phyloP scores from a whole-genome alignment of 2,797 vertebrate genomes.

The Leucoraja ocellata region DNA sequence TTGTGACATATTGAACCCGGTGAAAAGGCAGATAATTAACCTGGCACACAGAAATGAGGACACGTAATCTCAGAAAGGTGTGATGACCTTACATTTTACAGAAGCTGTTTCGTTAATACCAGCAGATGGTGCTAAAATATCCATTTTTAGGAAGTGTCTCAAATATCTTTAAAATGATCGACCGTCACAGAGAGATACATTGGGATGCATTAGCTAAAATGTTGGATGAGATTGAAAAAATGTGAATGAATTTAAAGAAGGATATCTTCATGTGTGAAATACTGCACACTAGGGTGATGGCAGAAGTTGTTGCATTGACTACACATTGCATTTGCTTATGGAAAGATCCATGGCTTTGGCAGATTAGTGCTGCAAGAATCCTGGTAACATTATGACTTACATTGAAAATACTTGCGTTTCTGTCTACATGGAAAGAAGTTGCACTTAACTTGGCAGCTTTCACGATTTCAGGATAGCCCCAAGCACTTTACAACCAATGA shows the following conservation, averaged over 20 bases:
- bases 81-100: conserved; percentile 46
- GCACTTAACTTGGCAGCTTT: not conserved
- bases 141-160: conserved; percentile 62
- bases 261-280: conserved; percentile 46
- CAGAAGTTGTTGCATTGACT: not conserved
- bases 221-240: conserved; percentile 47
- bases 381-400: not conserved
- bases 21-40: conserved; percentile 50
- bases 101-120: conserved; percentile 59
- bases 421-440: not conserved
- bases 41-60: conserved; percentile 52
- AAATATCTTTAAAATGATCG: conserved; percentile 74
- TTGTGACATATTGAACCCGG: not conserved
- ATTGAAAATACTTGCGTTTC: not conserved
- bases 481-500: not conserved
- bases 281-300: not conserved
- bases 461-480: not conserved
- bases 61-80: conserved; percentile 44
- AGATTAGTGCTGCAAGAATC: too few relatives aligned
- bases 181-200: conserved; percentile 73
- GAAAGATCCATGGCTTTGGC: too few relatives aligned
- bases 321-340: too few relatives aligned
- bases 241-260: conserved; percentile 61
- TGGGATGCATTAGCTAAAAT: conserved; percentile 72
- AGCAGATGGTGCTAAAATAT: conserved; percentile 88